Percentiles rank a stretch among this genome's conserved stretches.
phyloP scores from a whole-genome alignment of 2,113 vertebrate species.

The Columba livia region DNA sequence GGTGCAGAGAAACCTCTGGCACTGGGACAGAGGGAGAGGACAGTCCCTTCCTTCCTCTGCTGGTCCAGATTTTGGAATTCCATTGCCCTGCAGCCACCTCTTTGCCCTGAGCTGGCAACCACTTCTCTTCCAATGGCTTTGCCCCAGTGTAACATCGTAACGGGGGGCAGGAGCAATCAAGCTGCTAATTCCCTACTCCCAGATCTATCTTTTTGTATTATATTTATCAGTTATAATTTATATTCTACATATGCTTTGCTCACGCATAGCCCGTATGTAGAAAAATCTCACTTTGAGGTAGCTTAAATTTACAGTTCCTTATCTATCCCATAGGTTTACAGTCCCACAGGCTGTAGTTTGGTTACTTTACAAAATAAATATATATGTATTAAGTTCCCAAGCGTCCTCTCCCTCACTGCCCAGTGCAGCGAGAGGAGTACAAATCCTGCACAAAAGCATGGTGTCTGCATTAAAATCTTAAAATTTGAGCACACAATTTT shows the following conservation, averaged over 20 bases:
- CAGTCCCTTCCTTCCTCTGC: background rate
- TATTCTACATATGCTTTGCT: background rate
- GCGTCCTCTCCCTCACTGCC: background rate
- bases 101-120: fast-evolving
- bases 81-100: background rate
- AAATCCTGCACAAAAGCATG: background rate
- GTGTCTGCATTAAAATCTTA: background rate
- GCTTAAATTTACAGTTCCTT: background rate
- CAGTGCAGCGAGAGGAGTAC: background rate
- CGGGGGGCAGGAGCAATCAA: background rate
- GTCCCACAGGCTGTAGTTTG: background rate
- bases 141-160: fast-evolving
- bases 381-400: background rate
- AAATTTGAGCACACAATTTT: background rate
- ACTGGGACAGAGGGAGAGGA: background rate
- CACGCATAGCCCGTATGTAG: background rate
- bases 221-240: background rate
- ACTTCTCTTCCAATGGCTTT: background rate
- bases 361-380: background rate
- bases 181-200: background rate
- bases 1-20: background rate
- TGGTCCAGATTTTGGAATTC: background rate
- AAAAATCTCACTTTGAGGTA: background rate
- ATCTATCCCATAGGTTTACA: background rate
- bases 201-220: background rate